Evolutionary conservation across 1,140 invertebrate genomes (phyloP).

Genomic region (Schmidtea mediterranea): DNA sequence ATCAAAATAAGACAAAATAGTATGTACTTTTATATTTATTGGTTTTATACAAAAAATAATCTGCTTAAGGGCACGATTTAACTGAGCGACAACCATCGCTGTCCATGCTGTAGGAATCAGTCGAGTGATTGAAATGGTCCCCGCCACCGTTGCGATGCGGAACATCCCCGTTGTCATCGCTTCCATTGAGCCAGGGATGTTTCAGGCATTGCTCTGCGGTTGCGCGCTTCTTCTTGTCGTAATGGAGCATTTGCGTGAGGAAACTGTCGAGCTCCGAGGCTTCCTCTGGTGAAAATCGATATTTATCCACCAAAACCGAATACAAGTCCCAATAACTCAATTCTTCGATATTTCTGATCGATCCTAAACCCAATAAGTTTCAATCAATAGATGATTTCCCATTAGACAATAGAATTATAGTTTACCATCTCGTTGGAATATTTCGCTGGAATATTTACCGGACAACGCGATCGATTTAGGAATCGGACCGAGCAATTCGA

Average conservation of each 20-base stretch:
- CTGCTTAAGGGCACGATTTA: no score
- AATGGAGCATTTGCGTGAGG: constrained; percentile 69
- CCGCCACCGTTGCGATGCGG: no score
- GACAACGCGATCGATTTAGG: constrained; percentile 57
- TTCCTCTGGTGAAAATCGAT: constrained; percentile 56
- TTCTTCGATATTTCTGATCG: constrained; percentile 15
- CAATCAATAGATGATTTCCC: not conserved
- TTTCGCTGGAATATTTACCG: constrained; percentile 66
- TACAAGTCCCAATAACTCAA: constrained; percentile 72
- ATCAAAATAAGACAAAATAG: no score
- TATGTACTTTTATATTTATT: no score
- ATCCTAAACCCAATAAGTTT: no score
- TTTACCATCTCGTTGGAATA: constrained; percentile 60
- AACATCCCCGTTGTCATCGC: no score
- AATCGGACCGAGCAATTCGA: constrained; percentile 79
- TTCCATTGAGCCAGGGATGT: constrained; percentile 43
- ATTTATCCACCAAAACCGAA: constrained; percentile 74
- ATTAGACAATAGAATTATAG: not conserved
- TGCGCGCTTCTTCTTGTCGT: constrained; percentile 59
- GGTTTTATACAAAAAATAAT: no score
- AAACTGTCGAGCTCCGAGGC: constrained; percentile 68
- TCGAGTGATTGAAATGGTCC: no score
- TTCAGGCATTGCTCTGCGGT: constrained; percentile 69
- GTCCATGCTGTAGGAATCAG: no score
- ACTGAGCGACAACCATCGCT: no score